Evolutionary conservation across 2,888 invertebrate species (phyloP), one percentile per base, ranked within the genome.

Genomic region (Drosophila emarginata): DNA sequence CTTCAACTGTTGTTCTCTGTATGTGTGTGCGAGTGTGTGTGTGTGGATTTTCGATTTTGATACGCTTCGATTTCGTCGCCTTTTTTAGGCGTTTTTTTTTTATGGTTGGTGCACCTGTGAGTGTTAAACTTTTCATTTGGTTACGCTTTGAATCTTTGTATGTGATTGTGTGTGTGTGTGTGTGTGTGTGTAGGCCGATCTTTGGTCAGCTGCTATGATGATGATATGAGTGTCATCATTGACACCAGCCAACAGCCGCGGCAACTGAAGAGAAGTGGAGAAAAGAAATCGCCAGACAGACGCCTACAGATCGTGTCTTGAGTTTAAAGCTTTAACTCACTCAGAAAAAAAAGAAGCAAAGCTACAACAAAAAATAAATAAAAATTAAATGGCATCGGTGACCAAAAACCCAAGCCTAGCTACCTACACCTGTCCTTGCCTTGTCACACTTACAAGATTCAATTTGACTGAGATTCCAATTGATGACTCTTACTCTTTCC

Each of bases 201-300:
- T 70, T 71, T 71, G 70, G 70, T 54, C 70, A 70, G 62, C 56
- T 32, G 51, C 45, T 54, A 56, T 52, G 61, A 56, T 57, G 28
- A 37, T 66, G 73, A 73, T 77, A 72, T 77, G 80, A 36, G 84
- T 82, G 87, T 87, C 81, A 87, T 87, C 87, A 80, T 78, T 84
- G 84, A 78, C 81, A 83, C 80, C 64, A 62, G 32, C 32, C 32
- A 32, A 32, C 32, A 32, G 39, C 63, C 23, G 23, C 72, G 57
- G 65, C 67, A 66, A 61, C 28, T 59, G 26, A 26, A 32, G 11
- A 45, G 45, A 45, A 18, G 18, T 21, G 45, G 45, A 45, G 45
- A 45, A 45, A 45, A 45, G 21, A 45, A 45, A 45, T 45, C 45
- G 45, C 45, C 45, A 45, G 45, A 45, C 45, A 45, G 45, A 21